Conservation (phyloP, 2,113 vertebrate genomes). For the Marcusenius ussheri region DNA sequence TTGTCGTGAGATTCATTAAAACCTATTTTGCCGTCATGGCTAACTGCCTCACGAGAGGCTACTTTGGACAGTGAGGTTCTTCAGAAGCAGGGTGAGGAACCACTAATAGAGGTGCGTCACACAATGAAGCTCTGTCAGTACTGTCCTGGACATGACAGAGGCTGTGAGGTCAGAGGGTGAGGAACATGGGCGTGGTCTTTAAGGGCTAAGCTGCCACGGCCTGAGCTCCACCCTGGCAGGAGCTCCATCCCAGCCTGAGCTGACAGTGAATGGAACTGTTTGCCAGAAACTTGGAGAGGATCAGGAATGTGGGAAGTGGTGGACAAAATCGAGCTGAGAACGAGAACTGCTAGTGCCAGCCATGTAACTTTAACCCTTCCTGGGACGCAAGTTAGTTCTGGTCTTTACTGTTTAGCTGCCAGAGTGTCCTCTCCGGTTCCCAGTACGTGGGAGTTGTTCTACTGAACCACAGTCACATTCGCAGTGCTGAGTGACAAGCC, state of each 20-base stretch:
- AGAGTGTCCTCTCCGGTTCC: neutral
- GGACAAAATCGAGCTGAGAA: neutral
- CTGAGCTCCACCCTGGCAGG: neutral
- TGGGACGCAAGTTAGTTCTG: neutral
- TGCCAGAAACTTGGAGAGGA: neutral
- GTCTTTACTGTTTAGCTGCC: neutral
- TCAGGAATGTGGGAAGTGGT: neutral
- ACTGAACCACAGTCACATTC: neutral
- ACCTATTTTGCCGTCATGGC: neutral
- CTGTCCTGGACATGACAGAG: neutral
- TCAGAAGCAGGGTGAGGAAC: neutral
- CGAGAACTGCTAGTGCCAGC: neutral
- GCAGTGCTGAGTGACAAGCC: neutral
- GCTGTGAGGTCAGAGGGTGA: neutral
- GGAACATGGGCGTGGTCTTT: neutral
- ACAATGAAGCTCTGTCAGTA: neutral
- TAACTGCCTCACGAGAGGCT: neutral
- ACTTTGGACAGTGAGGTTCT: neutral
- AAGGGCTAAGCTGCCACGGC: neutral
- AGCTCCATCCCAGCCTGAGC: neutral
- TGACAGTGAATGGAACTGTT: neutral
- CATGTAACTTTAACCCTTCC: neutral
- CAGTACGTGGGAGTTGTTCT: neutral
- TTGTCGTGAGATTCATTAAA: neutral
- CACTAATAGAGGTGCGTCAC: neutral